phyloP scores from a whole-genome alignment of 2,888 invertebrate species.

The Lycaena phlaeas region DNA sequence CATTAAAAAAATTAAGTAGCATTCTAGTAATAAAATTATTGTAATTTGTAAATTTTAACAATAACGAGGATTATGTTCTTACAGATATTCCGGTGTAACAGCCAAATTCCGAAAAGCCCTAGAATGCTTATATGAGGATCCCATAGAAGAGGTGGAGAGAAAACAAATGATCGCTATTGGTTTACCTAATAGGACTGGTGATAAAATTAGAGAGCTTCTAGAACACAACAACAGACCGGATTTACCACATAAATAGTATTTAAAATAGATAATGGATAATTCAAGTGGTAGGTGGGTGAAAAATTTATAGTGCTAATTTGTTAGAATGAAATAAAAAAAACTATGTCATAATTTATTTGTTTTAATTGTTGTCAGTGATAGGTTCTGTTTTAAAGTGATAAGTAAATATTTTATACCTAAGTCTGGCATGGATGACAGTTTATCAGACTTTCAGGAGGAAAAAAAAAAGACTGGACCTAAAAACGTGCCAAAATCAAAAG shows the following conservation, averaged over 20 bases:
- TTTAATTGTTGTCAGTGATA: constrained; percentile 40
- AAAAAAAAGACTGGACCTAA: constrained; percentile 44
- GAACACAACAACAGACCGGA: constrained; percentile 38
- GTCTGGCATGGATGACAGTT: constrained; percentile 54
- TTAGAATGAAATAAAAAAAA: constrained; percentile 24
- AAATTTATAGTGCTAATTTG: constrained; percentile 11
- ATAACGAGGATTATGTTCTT: constrained; percentile 22
- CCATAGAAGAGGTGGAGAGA: constrained; percentile 55
- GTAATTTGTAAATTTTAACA: too few relatives aligned
- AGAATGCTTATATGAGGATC: constrained; percentile 47
- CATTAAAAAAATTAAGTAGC: too few relatives aligned
- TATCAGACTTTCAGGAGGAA: constrained; percentile 50
- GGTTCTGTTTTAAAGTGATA: constrained; percentile 27
- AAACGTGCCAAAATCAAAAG: constrained; percentile 26
- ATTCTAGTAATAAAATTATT: too few relatives aligned
- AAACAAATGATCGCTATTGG: constrained; percentile 48
- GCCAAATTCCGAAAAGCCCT: constrained; percentile 35
- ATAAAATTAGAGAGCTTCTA: constrained; percentile 31
- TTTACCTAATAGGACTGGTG: constrained; percentile 34
- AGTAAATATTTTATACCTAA: constrained; percentile 49
- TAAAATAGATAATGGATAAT: constrained; percentile 22
- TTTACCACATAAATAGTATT: constrained; percentile 40
- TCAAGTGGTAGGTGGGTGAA: constrained; percentile 32
- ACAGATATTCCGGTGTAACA: constrained; percentile 36
- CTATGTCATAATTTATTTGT: constrained; percentile 28